These are phyloP conservation scores for Horisme vitalbata DNA, from an alignment of 2,888 invertebrate genomes.

Conservation along the genomic window DNA sequence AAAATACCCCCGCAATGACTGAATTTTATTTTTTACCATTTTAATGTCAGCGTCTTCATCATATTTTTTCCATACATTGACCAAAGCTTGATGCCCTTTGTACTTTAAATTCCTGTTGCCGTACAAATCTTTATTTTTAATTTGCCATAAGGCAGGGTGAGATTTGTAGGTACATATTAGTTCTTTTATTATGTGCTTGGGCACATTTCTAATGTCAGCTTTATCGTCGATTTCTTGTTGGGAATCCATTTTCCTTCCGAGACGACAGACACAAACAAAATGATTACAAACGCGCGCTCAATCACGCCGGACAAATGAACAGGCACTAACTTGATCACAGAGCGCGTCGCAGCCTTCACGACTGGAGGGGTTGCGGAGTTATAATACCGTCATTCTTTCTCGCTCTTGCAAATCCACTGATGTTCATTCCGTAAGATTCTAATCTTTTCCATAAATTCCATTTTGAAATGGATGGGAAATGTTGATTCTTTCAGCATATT, in stretches of 20 bases:
- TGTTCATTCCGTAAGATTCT: too few relatives aligned
- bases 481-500: too few relatives aligned
- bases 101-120: neutral
- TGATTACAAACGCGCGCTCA: too few relatives aligned
- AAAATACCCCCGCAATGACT: constrained; percentile 6
- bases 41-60: constrained; percentile 5
- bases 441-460: too few relatives aligned
- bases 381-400: too few relatives aligned
- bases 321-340: neutral
- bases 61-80: constrained; percentile 10
- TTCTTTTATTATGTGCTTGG: constrained; percentile 4
- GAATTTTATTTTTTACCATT: constrained; percentile 9
- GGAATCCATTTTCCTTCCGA: too few relatives aligned
- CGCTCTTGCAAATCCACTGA: too few relatives aligned
- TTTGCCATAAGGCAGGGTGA: constrained; percentile 10
- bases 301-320: neutral
- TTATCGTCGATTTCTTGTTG: too few relatives aligned
- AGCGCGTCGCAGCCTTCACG: too few relatives aligned
- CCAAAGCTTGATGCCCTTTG: constrained; percentile 1
- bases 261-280: too few relatives aligned
- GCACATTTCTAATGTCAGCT: constrained; percentile 1
- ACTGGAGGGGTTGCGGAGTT: too few relatives aligned
- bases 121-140: constrained; percentile 5
- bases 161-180: constrained; percentile 4
- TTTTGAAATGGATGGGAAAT: too few relatives aligned